Conservation (phyloP, 2,797 vertebrate genomes). For the Adrianichthys oophorus region DNA sequence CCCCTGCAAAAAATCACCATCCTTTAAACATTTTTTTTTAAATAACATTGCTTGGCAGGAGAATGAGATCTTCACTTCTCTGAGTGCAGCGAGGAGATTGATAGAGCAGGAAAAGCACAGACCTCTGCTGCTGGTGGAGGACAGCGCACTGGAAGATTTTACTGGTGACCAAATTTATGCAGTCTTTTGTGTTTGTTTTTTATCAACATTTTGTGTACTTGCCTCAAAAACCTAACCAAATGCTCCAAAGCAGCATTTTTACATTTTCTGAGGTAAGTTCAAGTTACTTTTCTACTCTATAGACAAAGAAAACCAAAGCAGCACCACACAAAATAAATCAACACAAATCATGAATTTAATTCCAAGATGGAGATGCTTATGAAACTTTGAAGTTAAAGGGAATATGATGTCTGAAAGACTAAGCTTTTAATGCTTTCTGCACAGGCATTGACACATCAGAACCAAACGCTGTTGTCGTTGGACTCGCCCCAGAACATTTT, state of each 20-base stretch:
- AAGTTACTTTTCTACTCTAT: too few species aligned
- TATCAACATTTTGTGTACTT: too few species aligned
- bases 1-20: not conserved
- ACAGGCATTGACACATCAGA: slow-evolving; percentile 85
- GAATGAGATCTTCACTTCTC: slow-evolving; percentile 92
- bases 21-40: not conserved
- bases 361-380: too few species aligned
- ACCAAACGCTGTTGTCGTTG: slow-evolving; percentile 92
- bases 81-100: slow-evolving; percentile 89
- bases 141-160: slow-evolving; percentile 90
- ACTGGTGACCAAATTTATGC: slow-evolving; percentile 69
- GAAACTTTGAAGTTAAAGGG: too few species aligned
- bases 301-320: too few species aligned
- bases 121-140: slow-evolving; percentile 89
- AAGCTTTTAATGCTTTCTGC: not conserved
- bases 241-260: too few species aligned
- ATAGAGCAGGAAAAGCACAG: slow-evolving; percentile 84
- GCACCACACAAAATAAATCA: too few species aligned
- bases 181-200: not conserved
- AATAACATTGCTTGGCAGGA: slow-evolving; percentile 78
- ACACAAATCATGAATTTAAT: too few species aligned
- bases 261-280: too few species aligned
- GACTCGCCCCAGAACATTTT: slow-evolving; percentile 91
- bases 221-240: too few species aligned
- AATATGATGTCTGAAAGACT: not conserved